These are phyloP conservation scores for Paracentrotus lividus DNA, from an alignment of 53 echinoderm and acorn worm species.

Conservation along the genomic window DNA sequence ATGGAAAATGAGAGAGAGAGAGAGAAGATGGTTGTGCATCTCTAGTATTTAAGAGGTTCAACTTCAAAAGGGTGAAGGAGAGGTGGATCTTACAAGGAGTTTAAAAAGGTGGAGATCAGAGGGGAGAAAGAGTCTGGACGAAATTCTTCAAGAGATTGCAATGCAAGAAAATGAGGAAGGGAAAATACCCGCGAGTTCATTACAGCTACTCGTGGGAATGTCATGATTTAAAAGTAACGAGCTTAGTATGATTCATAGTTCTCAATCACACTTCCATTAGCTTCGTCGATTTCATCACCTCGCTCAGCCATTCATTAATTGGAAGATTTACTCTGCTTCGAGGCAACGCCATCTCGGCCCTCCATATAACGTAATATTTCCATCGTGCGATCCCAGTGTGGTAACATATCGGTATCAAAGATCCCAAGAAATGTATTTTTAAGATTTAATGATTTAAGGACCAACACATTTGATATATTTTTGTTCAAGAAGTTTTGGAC, in stretches of 20 bases:
- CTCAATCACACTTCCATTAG: background rate
- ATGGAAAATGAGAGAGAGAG: slow-evolving; percentile 12
- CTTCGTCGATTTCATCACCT: background rate
- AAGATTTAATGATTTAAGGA: background rate
- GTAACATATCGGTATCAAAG: background rate
- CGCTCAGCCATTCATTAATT: background rate
- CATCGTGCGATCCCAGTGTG: background rate
- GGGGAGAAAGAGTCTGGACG: too few relatives aligned
- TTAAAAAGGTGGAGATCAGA: too few relatives aligned
- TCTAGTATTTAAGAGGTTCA: background rate
- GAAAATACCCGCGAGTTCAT: slow-evolving; percentile 25
- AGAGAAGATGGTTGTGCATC: background rate
- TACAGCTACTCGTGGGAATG: slow-evolving; percentile 10
- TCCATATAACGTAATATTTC: background rate
- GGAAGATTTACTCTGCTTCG: background rate
- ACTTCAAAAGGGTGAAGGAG: too few relatives aligned
- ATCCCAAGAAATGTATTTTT: background rate
- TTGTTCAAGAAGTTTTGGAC: too few relatives aligned
- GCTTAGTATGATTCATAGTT: slow-evolving; percentile 36
- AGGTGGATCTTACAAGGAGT: too few relatives aligned
- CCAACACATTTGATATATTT: background rate
- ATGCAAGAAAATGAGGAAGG: too few relatives aligned
- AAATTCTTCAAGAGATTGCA: too few relatives aligned
- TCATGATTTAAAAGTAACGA: background rate
- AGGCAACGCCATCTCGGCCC: background rate